A percentile compares a stretch with the other conserved stretches of the same genome.
These are phyloP conservation scores for Perithous albicinctus DNA, from an alignment of 2,888 invertebrate species.

Conservation along the genomic window DNA sequence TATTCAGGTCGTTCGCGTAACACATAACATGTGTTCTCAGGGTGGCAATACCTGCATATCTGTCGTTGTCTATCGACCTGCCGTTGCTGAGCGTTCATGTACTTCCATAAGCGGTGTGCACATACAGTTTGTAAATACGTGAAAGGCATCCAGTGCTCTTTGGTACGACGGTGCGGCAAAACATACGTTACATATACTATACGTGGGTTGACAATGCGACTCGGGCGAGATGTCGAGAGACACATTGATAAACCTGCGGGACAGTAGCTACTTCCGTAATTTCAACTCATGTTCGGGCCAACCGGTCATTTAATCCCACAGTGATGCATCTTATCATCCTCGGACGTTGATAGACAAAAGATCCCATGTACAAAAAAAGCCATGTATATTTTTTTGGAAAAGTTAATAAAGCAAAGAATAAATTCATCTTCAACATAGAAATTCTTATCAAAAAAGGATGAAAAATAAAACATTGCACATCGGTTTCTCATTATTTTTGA, in stretches of 20 bases:
- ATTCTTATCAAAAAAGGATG: too few species aligned
- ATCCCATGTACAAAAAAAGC: too few species aligned
- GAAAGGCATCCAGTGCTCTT: conserved; percentile 36
- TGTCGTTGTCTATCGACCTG: conserved; percentile 62
- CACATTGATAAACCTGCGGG: conserved; percentile 72
- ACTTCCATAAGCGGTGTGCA: background rate
- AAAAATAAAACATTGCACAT: too few species aligned
- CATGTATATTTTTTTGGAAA: too few species aligned
- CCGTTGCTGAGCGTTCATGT: conserved; percentile 33
- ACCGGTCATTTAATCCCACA: too few species aligned
- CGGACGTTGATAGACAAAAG: too few species aligned
- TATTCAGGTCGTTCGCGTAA: conserved; percentile 58
- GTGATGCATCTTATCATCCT: too few species aligned
- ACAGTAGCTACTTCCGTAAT: too few species aligned
- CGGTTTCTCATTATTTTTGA: too few species aligned
- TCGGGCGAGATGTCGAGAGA: conserved; percentile 61
- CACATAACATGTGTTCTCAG: conserved; percentile 55
- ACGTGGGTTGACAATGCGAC: conserved; percentile 64
- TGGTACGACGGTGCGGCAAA: conserved; percentile 23
- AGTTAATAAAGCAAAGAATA: too few species aligned
- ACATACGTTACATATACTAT: conserved; percentile 33
- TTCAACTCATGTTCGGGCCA: too few species aligned
- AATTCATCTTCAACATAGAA: too few species aligned
- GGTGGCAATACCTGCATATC: conserved; percentile 68
- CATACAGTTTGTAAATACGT: conserved; percentile 1